phyloP scores from a whole-genome alignment of 2,113 vertebrate species.

The Lampris megalopsis region DNA sequence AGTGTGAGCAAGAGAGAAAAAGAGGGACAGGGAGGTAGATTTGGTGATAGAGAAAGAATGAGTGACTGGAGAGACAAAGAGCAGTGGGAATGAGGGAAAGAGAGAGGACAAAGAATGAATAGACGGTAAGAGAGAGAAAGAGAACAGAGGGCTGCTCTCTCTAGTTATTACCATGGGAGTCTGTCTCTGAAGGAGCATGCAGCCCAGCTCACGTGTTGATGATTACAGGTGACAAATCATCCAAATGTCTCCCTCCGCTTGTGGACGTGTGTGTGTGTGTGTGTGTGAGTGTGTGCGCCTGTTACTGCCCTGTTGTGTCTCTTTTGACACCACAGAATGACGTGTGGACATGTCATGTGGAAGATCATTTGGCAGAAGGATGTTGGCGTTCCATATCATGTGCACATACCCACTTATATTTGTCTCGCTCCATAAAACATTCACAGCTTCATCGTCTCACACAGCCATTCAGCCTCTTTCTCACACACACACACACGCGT shows the following conservation, averaged over 20 bases:
- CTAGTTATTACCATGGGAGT: constrained; percentile 1
- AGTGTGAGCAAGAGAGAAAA: not conserved
- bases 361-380: not conserved
- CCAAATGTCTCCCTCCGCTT: not conserved
- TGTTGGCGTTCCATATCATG: not conserved
- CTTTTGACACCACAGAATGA: not conserved
- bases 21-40: not conserved
- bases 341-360: not conserved
- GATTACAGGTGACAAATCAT: constrained; percentile 23
- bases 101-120: not conserved
- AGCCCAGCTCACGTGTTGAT: constrained; percentile 3
- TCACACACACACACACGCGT: too few species aligned
- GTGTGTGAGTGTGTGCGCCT: not conserved
- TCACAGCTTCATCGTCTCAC: too few species aligned
- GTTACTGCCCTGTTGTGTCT: not conserved
- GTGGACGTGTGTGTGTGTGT: not conserved
- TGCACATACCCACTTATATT: not conserved
- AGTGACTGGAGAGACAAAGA: not conserved
- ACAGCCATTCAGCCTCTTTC: too few species aligned
- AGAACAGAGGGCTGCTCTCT: not conserved
- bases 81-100: not conserved
- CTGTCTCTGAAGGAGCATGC: not conserved
- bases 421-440: too few species aligned
- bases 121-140: not conserved
- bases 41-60: not conserved